A percentile compares a stretch with the other conserved stretches of the same genome.
Evolutionary conservation across 1,140 invertebrate species (phyloP).

Genomic region (Conus ventricosus): DNA sequence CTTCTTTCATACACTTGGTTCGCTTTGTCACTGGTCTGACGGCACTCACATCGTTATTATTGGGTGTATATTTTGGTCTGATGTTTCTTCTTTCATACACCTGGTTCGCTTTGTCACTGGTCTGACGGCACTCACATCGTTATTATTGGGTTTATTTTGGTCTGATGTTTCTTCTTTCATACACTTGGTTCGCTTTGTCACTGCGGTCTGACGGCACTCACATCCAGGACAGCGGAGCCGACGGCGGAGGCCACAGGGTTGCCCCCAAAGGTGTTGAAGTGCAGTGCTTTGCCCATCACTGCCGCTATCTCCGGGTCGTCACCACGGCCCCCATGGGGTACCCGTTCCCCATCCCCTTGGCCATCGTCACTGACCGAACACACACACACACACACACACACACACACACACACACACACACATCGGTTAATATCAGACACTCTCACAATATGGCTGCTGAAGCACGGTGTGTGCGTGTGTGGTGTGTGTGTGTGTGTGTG

Average conservation of each 20-base stretch:
- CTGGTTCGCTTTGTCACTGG: no score
- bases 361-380: constrained; percentile 76
- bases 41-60: no score
- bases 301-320: constrained; percentile 91
- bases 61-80: no score
- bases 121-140: no score
- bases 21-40: no score
- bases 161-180: no score
- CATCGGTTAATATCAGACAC: neutral
- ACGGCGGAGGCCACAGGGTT: constrained; percentile 93
- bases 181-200: no score
- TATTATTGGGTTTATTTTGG: no score
- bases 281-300: constrained; percentile 83
- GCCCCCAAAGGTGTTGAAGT: constrained; percentile 98
- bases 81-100: no score
- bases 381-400: neutral
- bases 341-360: constrained; percentile 85
- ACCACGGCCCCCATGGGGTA: constrained; percentile 96
- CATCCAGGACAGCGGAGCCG: constrained; percentile 92
- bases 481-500: no score
- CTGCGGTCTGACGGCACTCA: constrained; percentile 76
- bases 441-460: neutral
- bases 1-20: no score
- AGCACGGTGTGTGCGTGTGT: no score
- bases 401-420: neutral